phyloP scores from a whole-genome alignment of 1,140 invertebrate species.

The Cydia splendana region DNA sequence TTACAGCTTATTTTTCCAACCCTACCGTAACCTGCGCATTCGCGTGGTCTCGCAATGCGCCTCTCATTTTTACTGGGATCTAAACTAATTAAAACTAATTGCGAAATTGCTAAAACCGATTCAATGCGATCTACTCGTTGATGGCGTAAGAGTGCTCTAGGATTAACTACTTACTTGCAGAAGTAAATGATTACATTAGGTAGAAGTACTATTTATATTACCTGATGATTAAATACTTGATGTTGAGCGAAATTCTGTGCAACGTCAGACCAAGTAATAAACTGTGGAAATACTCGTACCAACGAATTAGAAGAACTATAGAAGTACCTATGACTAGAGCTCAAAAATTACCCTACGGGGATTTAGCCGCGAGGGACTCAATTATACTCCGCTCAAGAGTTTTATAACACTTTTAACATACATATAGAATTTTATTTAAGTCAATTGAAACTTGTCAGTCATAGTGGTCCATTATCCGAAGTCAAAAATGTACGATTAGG shows the following conservation, averaged over 20 bases:
- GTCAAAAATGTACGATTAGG: too few species aligned
- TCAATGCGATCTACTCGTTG: constrained; percentile 10
- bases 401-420: too few species aligned
- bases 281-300: too few species aligned
- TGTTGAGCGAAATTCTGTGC: not conserved
- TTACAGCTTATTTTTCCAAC: constrained; percentile 22
- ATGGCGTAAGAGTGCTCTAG: constrained; percentile 4
- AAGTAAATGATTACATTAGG: not conserved
- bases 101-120: constrained; percentile 44
- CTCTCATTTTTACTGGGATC: constrained; percentile 52
- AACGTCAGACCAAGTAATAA: too few species aligned
- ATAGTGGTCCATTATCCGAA: too few species aligned
- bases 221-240: not conserved
- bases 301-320: too few species aligned
- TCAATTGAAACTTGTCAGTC: too few species aligned
- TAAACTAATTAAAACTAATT: constrained; percentile 60
- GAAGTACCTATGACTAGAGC: too few species aligned
- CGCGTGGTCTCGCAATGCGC: constrained; percentile 43
- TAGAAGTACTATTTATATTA: not conserved
- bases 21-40: constrained; percentile 27
- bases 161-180: not conserved
- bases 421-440: too few species aligned
- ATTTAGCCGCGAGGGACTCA: too few species aligned
- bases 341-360: too few species aligned
- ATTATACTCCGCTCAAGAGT: too few species aligned